Evolutionary conservation across 1,140 invertebrate genomes (phyloP).

Genomic region (Gonatopus flavifemur): DNA sequence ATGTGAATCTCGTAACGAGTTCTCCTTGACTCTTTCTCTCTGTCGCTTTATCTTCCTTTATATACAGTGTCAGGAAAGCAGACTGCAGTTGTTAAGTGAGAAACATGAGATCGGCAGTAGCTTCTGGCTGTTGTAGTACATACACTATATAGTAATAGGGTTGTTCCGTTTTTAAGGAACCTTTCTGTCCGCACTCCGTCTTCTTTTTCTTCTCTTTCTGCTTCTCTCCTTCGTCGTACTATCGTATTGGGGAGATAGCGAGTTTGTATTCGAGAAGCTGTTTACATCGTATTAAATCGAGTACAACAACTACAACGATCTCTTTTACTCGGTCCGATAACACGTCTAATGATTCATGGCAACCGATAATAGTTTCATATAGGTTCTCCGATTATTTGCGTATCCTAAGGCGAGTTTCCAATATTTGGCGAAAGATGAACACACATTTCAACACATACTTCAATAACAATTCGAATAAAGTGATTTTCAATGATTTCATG

Average conservation of each 20-base stretch:
- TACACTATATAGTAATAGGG: too few species aligned
- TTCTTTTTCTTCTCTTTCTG: background rate
- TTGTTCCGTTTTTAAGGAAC: too few species aligned
- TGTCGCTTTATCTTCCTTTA: background rate
- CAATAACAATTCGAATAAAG: background rate
- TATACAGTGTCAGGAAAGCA: too few species aligned
- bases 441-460: background rate
- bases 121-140: too few species aligned
- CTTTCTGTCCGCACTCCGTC: background rate
- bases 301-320: slow-evolving; percentile 19
- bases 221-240: background rate
- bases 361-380: slow-evolving; percentile 17
- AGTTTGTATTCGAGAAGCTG: slow-evolving; percentile 13
- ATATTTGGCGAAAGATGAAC: background rate
- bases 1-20: slow-evolving; percentile 1
- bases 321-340: slow-evolving; percentile 25
- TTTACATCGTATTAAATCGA: slow-evolving; percentile 24
- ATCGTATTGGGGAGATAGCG: slow-evolving; percentile 8
- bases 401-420: background rate
- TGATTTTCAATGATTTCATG: background rate
- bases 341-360: slow-evolving; percentile 28
- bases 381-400: background rate
- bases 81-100: too few species aligned
- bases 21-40: background rate
- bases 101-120: too few species aligned